phyloP scores from a whole-genome alignment of 2,888 invertebrate genomes.

The Rotaria magnacalcarata region DNA sequence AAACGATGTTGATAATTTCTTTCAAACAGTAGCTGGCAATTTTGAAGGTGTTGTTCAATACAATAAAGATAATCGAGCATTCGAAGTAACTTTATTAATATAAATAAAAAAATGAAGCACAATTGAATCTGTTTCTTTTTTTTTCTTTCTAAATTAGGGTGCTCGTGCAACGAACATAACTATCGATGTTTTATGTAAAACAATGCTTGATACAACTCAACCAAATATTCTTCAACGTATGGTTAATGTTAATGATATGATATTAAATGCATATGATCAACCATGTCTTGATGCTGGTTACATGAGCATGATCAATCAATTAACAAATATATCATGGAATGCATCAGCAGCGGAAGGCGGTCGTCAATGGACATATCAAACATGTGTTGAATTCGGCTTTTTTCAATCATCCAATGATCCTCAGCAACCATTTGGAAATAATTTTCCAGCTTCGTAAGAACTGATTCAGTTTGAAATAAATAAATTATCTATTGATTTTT shows the following conservation, averaged over 20 bases:
- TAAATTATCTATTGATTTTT: conserved; percentile 7
- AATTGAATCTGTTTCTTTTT: neutral
- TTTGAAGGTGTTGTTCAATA: conserved; percentile 89
- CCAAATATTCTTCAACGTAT: conserved; percentile 69
- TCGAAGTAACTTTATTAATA: neutral
- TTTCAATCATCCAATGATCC: conserved; percentile 75
- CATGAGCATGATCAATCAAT: conserved; percentile 61
- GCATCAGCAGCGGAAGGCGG: conserved; percentile 65
- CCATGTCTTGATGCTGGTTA: conserved; percentile 80
- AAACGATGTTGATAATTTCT: conserved; percentile 70
- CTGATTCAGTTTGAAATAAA: neutral
- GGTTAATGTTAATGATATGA: conserved; percentile 70
- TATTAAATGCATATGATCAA: conserved; percentile 68
- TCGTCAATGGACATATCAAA: conserved; percentile 89
- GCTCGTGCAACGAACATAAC: conserved; percentile 68
- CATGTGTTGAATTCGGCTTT: conserved; percentile 90
- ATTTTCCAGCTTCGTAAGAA: conserved; percentile 68
- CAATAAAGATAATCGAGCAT: conserved; percentile 79
- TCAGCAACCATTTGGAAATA: conserved; percentile 71
- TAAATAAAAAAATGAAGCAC: no score
- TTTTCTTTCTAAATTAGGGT: conserved; percentile 51
- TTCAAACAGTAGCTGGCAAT: conserved; percentile 74
- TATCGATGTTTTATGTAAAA: conserved; percentile 74
- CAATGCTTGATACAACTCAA: conserved; percentile 63
- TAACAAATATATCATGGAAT: conserved; percentile 68